Conservation (phyloP, 2,888 invertebrate genomes). For the Amiota minor region DNA sequence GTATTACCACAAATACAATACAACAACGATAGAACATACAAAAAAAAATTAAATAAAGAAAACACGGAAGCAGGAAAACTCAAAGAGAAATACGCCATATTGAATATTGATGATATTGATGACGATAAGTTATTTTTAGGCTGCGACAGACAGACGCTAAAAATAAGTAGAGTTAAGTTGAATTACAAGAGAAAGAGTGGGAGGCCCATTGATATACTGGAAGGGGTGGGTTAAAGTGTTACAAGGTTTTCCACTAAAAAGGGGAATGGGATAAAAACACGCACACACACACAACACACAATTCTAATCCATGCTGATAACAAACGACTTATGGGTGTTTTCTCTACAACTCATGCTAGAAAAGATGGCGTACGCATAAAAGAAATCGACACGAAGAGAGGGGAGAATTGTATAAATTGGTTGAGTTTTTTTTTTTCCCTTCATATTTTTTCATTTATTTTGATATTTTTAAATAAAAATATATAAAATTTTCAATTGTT, state of each 20-base stretch:
- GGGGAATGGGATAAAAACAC: constrained; percentile 19
- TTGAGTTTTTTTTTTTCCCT: neutral
- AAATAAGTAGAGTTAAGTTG: constrained; percentile 49
- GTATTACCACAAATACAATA: constrained; percentile 55
- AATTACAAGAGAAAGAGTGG: too few relatives aligned
- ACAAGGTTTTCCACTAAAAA: constrained; percentile 62
- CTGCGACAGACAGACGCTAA: constrained; percentile 48
- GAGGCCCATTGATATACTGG: neutral
- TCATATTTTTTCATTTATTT: constrained; percentile 1
- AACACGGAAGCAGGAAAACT: neutral
- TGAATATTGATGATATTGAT: constrained; percentile 44
- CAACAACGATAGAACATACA: constrained; percentile 31
- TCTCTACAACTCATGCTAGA: neutral
- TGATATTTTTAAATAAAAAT: constrained; percentile 21
- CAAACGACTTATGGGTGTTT: constrained; percentile 37
- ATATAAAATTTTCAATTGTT: constrained; percentile 15
- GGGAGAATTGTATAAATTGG: neutral
- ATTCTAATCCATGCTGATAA: constrained; percentile 32
- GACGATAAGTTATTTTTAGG: constrained; percentile 59
- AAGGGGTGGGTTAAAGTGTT: constrained; percentile 53
- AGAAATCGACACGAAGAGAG: neutral
- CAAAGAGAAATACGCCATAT: constrained; percentile 46
- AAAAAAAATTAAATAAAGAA: constrained; percentile 1
- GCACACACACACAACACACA: neutral
- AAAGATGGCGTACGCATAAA: too few relatives aligned